A percentile compares a stretch with the other conserved stretches of the same genome.
phyloP scores from a whole-genome alignment of 2,113 vertebrate genomes.

The Vimba vimba region DNA sequence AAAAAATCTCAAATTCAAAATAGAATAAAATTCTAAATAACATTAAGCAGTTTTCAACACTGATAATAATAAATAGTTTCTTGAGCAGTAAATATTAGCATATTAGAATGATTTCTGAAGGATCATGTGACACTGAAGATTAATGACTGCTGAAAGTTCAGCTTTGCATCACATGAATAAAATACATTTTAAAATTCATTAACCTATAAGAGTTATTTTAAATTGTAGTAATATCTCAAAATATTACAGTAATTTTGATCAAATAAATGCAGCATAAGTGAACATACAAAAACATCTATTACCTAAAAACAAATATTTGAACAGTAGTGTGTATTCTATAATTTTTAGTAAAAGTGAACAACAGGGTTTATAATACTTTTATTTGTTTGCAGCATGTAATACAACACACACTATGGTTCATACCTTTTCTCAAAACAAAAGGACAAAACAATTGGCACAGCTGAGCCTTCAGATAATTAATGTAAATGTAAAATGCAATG shows the following conservation, averaged over 20 bases:
- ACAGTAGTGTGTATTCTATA: background rate
- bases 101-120: background rate
- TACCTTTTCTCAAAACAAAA: constrained; percentile 9
- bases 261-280: background rate
- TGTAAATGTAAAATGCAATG: too few species aligned
- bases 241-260: background rate
- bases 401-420: constrained; percentile 27
- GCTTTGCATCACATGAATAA: background rate
- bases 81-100: background rate
- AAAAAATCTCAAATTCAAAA: too few species aligned
- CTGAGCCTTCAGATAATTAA: background rate
- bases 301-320: background rate
- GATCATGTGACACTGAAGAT: background rate
- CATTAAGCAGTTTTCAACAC: too few species aligned
- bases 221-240: background rate
- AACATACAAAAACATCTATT: background rate
- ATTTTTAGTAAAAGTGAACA: background rate
- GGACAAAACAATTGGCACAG: constrained; percentile 31
- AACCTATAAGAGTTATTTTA: background rate
- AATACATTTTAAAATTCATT: background rate
- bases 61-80: too few species aligned
- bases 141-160: background rate
- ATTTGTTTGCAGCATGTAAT: constrained; percentile 21
- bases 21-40: too few species aligned
- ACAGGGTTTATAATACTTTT: constrained; percentile 23